Conservation (phyloP, 2,113 vertebrate genomes). For the Circaetus gallicus region DNA sequence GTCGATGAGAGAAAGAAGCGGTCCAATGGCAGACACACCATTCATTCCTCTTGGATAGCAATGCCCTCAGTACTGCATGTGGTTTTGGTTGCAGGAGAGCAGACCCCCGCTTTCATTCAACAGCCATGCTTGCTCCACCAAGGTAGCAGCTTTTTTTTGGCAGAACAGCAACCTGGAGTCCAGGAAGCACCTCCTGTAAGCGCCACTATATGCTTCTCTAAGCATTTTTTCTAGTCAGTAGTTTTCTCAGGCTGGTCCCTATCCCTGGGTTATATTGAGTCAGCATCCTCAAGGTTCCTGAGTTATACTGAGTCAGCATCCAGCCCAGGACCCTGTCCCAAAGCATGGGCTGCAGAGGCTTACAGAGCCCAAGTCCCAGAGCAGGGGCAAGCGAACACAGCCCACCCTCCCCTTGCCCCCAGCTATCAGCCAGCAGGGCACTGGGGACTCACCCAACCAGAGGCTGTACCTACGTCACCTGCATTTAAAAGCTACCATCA, state of each 20-base stretch:
- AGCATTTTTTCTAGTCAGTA: not conserved
- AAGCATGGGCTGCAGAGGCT: not conserved
- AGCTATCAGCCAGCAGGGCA: not conserved
- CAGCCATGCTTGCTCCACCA: not conserved
- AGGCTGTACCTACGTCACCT: not conserved
- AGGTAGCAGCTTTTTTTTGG: not conserved
- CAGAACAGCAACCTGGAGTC: not conserved
- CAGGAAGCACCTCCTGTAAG: not conserved
- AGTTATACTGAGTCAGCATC: not conserved
- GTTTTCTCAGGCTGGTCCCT: not conserved
- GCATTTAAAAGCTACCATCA: not conserved
- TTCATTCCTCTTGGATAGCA: not conserved
- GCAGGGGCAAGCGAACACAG: not conserved
- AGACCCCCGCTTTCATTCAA: not conserved
- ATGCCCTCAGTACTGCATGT: not conserved
- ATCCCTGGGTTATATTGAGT: not conserved
- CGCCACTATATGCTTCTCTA: not conserved
- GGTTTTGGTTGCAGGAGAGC: not conserved
- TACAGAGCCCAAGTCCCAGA: not conserved
- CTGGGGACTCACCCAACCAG: not conserved
- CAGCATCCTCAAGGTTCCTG: not conserved
- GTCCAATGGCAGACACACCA: not conserved
- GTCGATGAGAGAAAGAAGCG: not conserved
- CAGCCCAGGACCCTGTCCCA: not conserved
- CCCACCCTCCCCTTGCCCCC: not conserved